These are phyloP conservation scores for Gulo gulo DNA, from an alignment of 2,113 vertebrate genomes.

Conservation along the genomic window DNA sequence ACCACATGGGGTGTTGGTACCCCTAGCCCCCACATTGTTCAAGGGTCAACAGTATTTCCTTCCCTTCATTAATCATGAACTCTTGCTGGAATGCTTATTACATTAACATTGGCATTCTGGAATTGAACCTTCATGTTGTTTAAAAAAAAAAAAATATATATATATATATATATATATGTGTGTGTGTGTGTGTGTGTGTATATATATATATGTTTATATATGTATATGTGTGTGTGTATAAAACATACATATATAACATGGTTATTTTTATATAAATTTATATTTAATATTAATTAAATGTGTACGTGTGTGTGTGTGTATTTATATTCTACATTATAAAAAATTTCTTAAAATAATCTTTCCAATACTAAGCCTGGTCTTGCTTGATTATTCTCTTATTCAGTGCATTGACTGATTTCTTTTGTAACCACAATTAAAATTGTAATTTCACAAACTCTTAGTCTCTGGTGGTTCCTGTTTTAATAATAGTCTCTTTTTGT, in stretches of 20 bases:
- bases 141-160: background rate
- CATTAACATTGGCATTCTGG: background rate
- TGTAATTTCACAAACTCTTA: background rate
- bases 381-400: background rate
- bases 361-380: background rate
- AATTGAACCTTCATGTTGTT: background rate
- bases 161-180: too few species aligned
- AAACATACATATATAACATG: too few species aligned
- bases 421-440: slow-evolving; percentile 31
- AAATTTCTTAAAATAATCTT: slow-evolving; percentile 12
- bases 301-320: background rate
- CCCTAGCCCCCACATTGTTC: background rate
- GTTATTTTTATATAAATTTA: background rate
- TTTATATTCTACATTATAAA: background rate
- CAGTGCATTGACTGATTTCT: background rate
- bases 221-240: too few species aligned
- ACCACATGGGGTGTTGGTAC: background rate
- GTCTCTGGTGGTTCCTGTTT: background rate
- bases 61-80: background rate
- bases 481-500: background rate
- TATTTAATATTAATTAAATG: background rate
- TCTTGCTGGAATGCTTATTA: background rate
- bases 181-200: too few species aligned
- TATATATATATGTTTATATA: too few species aligned
- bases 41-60: background rate